These are phyloP conservation scores for Colletes gigas DNA, from an alignment of 1,140 invertebrate genomes.

Conservation along the genomic window DNA sequence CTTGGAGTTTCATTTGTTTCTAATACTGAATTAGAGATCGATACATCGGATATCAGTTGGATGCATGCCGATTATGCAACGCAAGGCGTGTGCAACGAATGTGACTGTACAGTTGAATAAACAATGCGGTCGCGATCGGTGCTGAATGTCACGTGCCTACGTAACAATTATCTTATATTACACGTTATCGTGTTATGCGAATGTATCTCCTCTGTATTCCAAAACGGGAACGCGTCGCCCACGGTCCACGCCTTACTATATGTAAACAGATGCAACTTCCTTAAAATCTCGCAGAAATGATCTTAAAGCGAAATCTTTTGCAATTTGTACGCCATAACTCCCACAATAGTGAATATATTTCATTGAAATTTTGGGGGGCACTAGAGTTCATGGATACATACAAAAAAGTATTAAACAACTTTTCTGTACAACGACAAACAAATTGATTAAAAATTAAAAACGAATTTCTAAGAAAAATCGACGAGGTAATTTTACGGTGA, in stretches of 20 bases:
- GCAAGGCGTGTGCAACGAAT: constrained; percentile 44
- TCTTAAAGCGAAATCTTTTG: neutral
- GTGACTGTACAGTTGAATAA: constrained; percentile 37
- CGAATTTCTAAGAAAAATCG: too few relatives aligned
- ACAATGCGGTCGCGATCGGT: constrained; percentile 47
- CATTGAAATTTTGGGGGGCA: too few relatives aligned
- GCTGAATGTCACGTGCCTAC: constrained; percentile 56
- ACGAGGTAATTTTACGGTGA: too few relatives aligned
- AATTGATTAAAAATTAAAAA: too few relatives aligned
- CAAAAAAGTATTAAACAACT: too few relatives aligned
- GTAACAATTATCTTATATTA: constrained; percentile 54
- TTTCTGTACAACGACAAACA: too few relatives aligned
- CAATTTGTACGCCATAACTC: neutral
- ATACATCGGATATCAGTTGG: constrained; percentile 13
- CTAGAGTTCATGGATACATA: too few relatives aligned
- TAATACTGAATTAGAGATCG: neutral
- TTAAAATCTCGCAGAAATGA: neutral
- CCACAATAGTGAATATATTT: too few relatives aligned
- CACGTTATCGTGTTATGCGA: constrained; percentile 37
- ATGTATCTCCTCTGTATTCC: neutral
- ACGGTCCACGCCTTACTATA: neutral
- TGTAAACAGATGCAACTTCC: neutral
- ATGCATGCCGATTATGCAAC: constrained; percentile 37
- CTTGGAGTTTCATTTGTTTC: neutral
- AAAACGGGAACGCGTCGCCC: neutral